phyloP scores from a whole-genome alignment of 2,797 vertebrate genomes.

The Synanceia verrucosa region DNA sequence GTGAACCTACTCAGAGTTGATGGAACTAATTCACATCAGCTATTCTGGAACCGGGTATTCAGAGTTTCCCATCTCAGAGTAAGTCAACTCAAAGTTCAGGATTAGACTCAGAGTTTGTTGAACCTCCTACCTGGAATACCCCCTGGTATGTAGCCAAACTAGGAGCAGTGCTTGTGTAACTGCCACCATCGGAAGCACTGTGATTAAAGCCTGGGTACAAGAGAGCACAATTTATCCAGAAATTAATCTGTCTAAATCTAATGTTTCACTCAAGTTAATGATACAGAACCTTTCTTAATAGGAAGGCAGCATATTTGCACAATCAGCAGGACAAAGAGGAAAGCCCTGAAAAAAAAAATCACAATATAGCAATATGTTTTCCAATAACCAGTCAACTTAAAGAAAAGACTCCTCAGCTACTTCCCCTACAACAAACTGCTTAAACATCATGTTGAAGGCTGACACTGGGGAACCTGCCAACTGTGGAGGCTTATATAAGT shows the following conservation, averaged over 20 bases:
- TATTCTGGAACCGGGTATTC: too few relatives aligned
- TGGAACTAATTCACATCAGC: too few relatives aligned
- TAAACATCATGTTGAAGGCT: slow-evolving; percentile 8
- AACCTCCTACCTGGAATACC: too few relatives aligned
- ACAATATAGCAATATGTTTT: background rate
- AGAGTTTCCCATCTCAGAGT: too few relatives aligned
- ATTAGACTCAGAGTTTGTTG: too few relatives aligned
- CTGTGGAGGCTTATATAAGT: slow-evolving; percentile 6
- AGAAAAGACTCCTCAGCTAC: fast-evolving
- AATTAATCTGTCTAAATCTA: background rate
- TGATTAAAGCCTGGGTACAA: background rate
- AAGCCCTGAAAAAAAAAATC: background rate
- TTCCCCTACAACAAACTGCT: slow-evolving; percentile 7
- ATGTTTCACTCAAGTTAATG: fast-evolving
- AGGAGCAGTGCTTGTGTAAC: background rate
- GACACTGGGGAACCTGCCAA: fast-evolving
- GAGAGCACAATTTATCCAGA: background rate
- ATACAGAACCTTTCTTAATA: slow-evolving; percentile 9
- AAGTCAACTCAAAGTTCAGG: too few relatives aligned
- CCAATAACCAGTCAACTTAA: background rate
- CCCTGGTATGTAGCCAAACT: background rate
- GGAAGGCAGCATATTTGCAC: slow-evolving; percentile 3
- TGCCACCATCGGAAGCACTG: background rate
- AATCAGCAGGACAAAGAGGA: slow-evolving; percentile 25
- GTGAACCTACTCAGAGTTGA: too few relatives aligned